phyloP scores from a whole-genome alignment of 1,140 invertebrate genomes.

The Drosophila lacteicornis region DNA sequence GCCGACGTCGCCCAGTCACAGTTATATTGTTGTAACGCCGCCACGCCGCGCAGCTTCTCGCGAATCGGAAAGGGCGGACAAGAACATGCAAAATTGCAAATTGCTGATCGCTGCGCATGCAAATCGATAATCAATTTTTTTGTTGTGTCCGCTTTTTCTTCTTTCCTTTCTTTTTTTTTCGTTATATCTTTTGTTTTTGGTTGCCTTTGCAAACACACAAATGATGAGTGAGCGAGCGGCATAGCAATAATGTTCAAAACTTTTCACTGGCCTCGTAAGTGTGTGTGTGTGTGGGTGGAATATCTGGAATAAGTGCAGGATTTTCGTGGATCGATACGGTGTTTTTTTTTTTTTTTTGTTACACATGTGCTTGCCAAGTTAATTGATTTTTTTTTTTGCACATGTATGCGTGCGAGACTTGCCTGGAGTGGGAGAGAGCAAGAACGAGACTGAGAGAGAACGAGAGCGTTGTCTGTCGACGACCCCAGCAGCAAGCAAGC shows the following conservation, averaged over 20 bases:
- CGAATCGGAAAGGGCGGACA: conserved; percentile 14
- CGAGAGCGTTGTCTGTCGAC: conserved; percentile 38
- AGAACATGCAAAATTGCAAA: conserved; percentile 30
- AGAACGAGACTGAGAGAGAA: conserved; percentile 15
- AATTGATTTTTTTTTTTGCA: conserved; percentile 73
- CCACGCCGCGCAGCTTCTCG: conserved; percentile 31
- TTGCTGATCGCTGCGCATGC: conserved; percentile 32
- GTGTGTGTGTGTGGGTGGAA: conserved; percentile 25
- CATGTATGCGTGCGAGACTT: conserved; percentile 39
- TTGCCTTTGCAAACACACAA: conserved; percentile 40
- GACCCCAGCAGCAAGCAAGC: conserved; percentile 23
- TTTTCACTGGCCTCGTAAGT: conserved; percentile 21
- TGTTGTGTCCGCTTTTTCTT: conserved; percentile 19
- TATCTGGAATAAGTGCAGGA: conserved; percentile 28
- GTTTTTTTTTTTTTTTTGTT: conserved; percentile 42
- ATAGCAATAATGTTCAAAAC: conserved; percentile 24
- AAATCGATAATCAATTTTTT: conserved; percentile 32
- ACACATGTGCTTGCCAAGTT: conserved; percentile 66
- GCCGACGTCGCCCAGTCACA: conserved; percentile 25
- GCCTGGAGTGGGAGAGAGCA: conserved; percentile 15
- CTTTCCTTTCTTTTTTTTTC: background rate
- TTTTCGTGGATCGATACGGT: conserved; percentile 21
- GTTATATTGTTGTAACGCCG: conserved; percentile 29
- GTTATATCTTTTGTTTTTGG: background rate
- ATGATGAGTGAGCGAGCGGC: conserved; percentile 33